phyloP scores from a whole-genome alignment of 1,140 invertebrate species.

The Delia radicum region DNA sequence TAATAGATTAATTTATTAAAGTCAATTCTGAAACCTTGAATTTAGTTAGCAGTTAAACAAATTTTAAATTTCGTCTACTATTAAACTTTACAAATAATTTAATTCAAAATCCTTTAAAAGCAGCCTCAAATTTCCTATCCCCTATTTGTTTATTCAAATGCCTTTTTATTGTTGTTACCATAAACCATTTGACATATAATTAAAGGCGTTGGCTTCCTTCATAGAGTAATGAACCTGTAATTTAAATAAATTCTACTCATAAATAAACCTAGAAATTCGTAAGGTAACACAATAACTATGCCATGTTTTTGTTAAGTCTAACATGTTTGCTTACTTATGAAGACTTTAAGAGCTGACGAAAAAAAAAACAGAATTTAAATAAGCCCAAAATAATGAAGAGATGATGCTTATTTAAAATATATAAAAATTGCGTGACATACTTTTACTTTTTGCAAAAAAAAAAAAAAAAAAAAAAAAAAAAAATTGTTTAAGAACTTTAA shows the following conservation, averaged over 20 bases:
- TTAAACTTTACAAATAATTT: too few species aligned
- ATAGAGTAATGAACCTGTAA: constrained; percentile 10
- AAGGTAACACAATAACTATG: not conserved
- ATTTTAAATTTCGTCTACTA: too few species aligned
- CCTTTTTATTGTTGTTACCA: not conserved
- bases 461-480: too few species aligned
- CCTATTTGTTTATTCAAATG: not conserved
- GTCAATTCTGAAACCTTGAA: too few species aligned
- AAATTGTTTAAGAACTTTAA: too few species aligned
- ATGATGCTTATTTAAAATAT: not conserved
- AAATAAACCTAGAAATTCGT: not conserved
- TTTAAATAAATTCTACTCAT: constrained; percentile 21
- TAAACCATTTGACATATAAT: not conserved
- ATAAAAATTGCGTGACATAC: not conserved
- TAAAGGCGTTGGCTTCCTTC: not conserved
- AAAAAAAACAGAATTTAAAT: not conserved
- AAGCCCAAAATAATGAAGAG: not conserved
- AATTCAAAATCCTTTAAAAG: too few species aligned
- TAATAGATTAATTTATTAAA: too few species aligned
- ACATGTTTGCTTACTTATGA: not conserved
- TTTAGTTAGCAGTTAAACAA: too few species aligned
- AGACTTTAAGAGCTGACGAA: not conserved
- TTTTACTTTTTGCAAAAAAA: not conserved
- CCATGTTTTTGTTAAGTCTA: not conserved
- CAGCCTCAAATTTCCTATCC: too few species aligned